phyloP scores from a whole-genome alignment of 2,888 invertebrate genomes.

The Ophonus ardosiacus region DNA sequence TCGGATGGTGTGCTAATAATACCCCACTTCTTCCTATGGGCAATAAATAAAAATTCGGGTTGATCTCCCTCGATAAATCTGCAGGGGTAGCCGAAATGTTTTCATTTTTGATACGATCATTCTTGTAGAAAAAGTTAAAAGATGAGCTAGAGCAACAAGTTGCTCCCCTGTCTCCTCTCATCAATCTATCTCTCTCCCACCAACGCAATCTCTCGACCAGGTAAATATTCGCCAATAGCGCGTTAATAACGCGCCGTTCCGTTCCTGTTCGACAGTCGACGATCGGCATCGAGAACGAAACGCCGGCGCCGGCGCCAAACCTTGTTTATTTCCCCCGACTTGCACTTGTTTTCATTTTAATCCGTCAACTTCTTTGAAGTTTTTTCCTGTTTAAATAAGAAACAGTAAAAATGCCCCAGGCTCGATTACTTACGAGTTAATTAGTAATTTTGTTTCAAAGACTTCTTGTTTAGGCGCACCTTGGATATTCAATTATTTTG shows the following conservation, averaged over 20 bases:
- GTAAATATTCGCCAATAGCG: constrained; percentile 42
- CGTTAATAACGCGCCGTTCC: constrained; percentile 24
- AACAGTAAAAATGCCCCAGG: constrained; percentile 22
- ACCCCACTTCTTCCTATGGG: background rate
- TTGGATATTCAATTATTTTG: constrained; percentile 19
- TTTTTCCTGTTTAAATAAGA: constrained; percentile 19
- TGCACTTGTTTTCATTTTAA: constrained; percentile 3
- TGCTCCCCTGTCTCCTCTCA: constrained; percentile 6
- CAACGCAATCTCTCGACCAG: constrained; percentile 7
- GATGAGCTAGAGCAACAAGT: constrained; percentile 41
- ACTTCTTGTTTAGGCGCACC: constrained; percentile 16
- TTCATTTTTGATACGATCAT: constrained; percentile 40
- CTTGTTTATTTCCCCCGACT: background rate
- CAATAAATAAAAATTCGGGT: constrained; percentile 3
- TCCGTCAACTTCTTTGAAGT: constrained; percentile 22
- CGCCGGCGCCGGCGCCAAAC: background rate
- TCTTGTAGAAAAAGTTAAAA: constrained; percentile 45
- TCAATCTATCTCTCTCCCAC: background rate
- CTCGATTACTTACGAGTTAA: constrained; percentile 1
- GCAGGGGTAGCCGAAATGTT: constrained; percentile 22
- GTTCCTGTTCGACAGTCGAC: constrained; percentile 3
- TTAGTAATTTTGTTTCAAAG: constrained; percentile 33
- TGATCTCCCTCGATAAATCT: constrained; percentile 9
- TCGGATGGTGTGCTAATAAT: background rate
- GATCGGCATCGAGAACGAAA: background rate